Conservation (phyloP, 2,113 vertebrate species). For the Esox niger region DNA sequence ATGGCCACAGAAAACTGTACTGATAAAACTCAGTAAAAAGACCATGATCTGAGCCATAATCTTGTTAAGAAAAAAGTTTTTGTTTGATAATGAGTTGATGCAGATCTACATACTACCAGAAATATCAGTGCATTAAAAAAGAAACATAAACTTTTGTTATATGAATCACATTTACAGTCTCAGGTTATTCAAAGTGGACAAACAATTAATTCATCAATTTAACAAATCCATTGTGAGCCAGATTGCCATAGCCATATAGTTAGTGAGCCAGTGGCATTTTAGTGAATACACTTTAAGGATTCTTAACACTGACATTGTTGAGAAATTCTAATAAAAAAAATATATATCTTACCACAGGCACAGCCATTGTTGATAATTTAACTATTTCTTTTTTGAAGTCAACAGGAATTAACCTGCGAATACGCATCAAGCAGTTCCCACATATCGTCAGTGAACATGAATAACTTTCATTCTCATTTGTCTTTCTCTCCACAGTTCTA, state of each 20-base stretch:
- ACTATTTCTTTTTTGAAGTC: conserved; percentile 55
- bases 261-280: too few relatives aligned
- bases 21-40: conserved; percentile 81
- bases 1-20: conserved; percentile 90
- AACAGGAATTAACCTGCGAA: conserved; percentile 40
- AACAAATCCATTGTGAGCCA: too few relatives aligned
- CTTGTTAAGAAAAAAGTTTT: conserved; percentile 47
- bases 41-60: conserved; percentile 77
- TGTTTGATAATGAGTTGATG: not conserved
- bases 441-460: not conserved
- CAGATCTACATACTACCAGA: not conserved
- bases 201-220: too few relatives aligned
- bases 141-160: not conserved
- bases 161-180: too few relatives aligned
- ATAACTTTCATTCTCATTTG: not conserved
- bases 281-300: too few relatives aligned
- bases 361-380: conserved; percentile 43
- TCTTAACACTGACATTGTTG: too few relatives aligned
- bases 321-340: too few relatives aligned
- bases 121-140: not conserved
- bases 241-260: too few relatives aligned
- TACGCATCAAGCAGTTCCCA: not conserved
- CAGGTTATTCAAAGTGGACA: too few relatives aligned
- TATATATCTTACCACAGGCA: conserved; percentile 59
- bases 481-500: conserved; percentile 19